phyloP scores from a whole-genome alignment of 2,888 invertebrate species.

The Coremacera marginata region DNA sequence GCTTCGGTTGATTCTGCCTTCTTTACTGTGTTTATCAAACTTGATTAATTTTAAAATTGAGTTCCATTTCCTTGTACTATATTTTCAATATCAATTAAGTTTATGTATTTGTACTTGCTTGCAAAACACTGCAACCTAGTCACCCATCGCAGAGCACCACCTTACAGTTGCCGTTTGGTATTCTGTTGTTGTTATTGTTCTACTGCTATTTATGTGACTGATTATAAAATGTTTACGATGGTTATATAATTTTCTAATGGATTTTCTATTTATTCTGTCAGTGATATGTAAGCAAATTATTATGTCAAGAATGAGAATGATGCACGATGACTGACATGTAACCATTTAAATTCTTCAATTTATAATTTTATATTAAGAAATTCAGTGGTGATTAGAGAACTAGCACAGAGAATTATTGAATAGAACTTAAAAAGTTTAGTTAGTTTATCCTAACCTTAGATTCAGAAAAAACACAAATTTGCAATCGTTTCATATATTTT shows the following conservation, averaged over 20 bases:
- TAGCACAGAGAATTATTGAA: too few species aligned
- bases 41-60: slow-evolving; percentile 15
- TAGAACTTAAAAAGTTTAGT: too few species aligned
- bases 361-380: too few species aligned
- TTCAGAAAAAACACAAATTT: too few species aligned
- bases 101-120: background rate
- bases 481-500: too few species aligned
- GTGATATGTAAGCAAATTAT: background rate
- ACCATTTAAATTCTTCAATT: background rate
- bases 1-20: background rate
- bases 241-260: slow-evolving; percentile 3
- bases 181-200: background rate
- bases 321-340: background rate
- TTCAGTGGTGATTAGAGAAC: too few species aligned
- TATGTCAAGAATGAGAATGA: background rate
- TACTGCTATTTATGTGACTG: background rate
- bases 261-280: background rate
- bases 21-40: background rate
- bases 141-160: background rate
- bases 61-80: background rate
- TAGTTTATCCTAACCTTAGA: too few species aligned
- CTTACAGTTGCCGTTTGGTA: background rate
- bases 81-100: slow-evolving; percentile 23
- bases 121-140: background rate
- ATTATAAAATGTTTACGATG: background rate